Evolutionary conservation across 2,888 invertebrate genomes (phyloP).

Genomic region (Lymantria monacha): DNA sequence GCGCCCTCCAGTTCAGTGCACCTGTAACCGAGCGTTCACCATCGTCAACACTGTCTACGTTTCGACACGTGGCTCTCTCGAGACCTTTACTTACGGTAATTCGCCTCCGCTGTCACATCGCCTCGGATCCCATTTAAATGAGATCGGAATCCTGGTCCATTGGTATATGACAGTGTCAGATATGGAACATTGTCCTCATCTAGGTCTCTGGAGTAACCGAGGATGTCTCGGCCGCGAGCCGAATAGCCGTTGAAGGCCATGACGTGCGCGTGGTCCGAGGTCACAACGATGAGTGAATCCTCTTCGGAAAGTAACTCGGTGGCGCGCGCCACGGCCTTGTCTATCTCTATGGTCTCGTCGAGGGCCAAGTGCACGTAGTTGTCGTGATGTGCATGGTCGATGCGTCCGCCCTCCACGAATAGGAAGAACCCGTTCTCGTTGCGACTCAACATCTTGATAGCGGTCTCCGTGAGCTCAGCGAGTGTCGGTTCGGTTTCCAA

Average conservation of each 20-base stretch:
- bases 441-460: constrained; percentile 85
- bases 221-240: constrained; percentile 53
- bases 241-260: constrained; percentile 87
- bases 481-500: constrained; percentile 83
- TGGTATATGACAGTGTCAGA: constrained; percentile 79
- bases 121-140: constrained; percentile 79
- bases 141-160: constrained; percentile 83
- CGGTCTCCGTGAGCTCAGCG: constrained; percentile 73
- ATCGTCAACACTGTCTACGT: neutral
- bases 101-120: constrained; percentile 56
- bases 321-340: constrained; percentile 78
- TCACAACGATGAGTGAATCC: constrained; percentile 83
- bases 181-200: constrained; percentile 76
- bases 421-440: constrained; percentile 87
- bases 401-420: constrained; percentile 86
- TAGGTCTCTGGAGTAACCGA: constrained; percentile 56
- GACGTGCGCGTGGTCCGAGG: constrained; percentile 81
- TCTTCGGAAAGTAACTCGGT: constrained; percentile 56
- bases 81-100: constrained; percentile 44
- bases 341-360: constrained; percentile 86
- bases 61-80: neutral
- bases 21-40: constrained; percentile 28
- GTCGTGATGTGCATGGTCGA: constrained; percentile 86
- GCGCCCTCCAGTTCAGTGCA: constrained; percentile 40
- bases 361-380: constrained; percentile 81